Evolutionary conservation across 2,113 vertebrate species (phyloP).

Genomic region (Dolichotis patagonum): DNA sequence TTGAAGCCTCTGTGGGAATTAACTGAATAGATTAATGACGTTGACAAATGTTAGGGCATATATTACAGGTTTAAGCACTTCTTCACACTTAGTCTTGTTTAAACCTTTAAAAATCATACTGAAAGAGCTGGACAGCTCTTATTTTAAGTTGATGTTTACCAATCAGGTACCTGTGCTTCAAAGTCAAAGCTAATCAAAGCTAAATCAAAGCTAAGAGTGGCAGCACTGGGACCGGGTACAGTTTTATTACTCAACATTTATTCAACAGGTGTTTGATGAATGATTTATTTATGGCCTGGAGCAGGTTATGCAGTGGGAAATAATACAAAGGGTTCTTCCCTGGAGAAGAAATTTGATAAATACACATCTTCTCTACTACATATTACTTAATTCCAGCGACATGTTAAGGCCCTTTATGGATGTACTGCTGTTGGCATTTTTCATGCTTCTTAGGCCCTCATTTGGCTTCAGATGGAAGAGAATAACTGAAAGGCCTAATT

Average conservation of each 20-base stretch:
- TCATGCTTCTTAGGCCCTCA: not conserved
- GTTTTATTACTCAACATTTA: not conserved
- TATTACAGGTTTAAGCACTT: not conserved
- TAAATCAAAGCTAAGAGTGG: not conserved
- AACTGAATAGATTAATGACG: not conserved
- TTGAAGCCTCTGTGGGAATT: not conserved
- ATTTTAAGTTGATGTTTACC: slow-evolving; percentile 18
- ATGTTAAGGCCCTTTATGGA: not conserved
- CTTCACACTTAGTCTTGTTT: slow-evolving; percentile 13
- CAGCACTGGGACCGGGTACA: not conserved
- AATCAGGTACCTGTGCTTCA: not conserved
- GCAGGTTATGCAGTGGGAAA: slow-evolving; percentile 3
- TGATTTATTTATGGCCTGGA: slow-evolving; percentile 15
- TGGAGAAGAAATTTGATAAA: slow-evolving; percentile 28
- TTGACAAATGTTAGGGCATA: not conserved
- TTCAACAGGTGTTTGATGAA: slow-evolving; percentile 49
- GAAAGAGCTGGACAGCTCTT: not conserved
- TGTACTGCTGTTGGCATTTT: not conserved
- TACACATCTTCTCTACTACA: not conserved
- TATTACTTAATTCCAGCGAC: not conserved
- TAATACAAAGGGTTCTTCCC: not conserved
- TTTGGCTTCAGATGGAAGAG: not conserved
- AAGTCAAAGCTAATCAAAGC: not conserved
- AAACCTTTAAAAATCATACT: not conserved
- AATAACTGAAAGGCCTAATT: not conserved